Percentiles rank a stretch among this genome's conserved stretches.
Conservation (phyloP, 1,140 invertebrate genomes). For the Caenorhabditis tropicalis region DNA sequence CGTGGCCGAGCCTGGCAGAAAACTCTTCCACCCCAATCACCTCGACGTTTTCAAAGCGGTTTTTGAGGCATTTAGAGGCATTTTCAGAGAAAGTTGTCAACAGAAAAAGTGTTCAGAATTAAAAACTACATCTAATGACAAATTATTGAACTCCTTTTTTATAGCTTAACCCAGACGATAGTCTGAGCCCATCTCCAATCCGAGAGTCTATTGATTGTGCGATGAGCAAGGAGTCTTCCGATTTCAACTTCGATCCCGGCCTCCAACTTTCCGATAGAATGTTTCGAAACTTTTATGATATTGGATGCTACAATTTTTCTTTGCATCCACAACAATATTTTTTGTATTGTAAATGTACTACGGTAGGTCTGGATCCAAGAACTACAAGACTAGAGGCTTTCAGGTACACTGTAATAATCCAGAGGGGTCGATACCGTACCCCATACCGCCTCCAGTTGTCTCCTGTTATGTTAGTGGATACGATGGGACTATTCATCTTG, state of each 20-base stretch:
- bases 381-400: not conserved
- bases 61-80: no score
- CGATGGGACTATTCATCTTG: not conserved
- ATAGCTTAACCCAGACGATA: not conserved
- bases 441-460: not conserved
- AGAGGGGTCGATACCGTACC: not conserved
- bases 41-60: no score
- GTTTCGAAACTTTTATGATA: not conserved
- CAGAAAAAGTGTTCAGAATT: no score
- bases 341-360: not conserved
- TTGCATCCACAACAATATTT: not conserved
- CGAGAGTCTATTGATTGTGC: no score
- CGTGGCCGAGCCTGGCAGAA: no score
- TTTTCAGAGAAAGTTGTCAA: no score
- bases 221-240: not conserved
- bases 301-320: not conserved
- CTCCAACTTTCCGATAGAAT: not conserved
- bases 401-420: not conserved
- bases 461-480: not conserved
- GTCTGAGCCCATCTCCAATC: not conserved
- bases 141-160: no score
- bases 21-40: no score
- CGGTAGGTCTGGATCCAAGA: no score
- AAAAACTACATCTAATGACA: no score
- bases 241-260: not conserved